Conservation (phyloP, 92 coral and sea anemone genomes). For the Bergia puertoricense region DNA sequence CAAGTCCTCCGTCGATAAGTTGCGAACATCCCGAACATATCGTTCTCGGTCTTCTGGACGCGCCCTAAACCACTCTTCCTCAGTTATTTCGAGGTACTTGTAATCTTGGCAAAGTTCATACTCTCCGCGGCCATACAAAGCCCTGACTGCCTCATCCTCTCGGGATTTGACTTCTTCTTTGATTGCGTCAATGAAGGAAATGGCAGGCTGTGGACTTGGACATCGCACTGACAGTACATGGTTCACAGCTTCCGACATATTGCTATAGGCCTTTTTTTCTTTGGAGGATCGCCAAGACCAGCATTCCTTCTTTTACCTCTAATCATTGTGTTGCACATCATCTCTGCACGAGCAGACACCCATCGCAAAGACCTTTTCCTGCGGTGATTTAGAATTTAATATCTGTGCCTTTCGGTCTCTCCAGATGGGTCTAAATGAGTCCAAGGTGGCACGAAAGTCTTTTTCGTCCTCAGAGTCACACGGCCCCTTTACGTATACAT, state of each 20-base stretch:
- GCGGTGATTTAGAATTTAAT: no score
- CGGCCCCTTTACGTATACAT: slow-evolving; percentile 32
- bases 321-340: slow-evolving; percentile 33
- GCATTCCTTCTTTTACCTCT: slow-evolving; percentile 22
- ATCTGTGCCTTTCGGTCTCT: slow-evolving; percentile 24
- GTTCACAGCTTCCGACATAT: slow-evolving; percentile 26
- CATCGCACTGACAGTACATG: slow-evolving; percentile 28
- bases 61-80: slow-evolving; percentile 27
- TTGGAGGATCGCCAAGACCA: slow-evolving; percentile 33
- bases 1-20: neutral
- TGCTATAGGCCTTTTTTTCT: slow-evolving; percentile 27
- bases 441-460: slow-evolving; percentile 36
- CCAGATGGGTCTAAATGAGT: slow-evolving; percentile 45
- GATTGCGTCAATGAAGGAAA: slow-evolving; percentile 35
- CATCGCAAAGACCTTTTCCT: slow-evolving; percentile 6
- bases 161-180: slow-evolving; percentile 44
- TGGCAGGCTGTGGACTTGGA: slow-evolving; percentile 27
- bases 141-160: slow-evolving; percentile 32
- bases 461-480: slow-evolving; percentile 44
- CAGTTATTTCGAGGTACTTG: slow-evolving; percentile 22
- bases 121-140: slow-evolving; percentile 34
- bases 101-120: slow-evolving; percentile 27
- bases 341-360: slow-evolving; percentile 6
- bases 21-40: neutral
- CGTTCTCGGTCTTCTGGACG: neutral